Conservation (phyloP, 2,888 invertebrate genomes). For the Taenaris catops region DNA sequence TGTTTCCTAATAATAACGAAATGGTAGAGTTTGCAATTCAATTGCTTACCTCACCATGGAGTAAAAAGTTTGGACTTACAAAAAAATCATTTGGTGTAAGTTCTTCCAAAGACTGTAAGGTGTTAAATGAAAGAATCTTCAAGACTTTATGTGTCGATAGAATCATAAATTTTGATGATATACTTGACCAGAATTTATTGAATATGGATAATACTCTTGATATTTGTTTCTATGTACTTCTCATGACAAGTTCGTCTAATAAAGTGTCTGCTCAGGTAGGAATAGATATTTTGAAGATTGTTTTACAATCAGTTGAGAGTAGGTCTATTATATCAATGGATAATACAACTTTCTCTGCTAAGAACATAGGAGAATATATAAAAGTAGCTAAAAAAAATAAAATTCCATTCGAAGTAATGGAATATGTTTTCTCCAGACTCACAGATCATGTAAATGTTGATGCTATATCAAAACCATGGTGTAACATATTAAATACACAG, state of each 20-base stretch:
- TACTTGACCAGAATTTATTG: conserved; percentile 43
- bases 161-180: conserved; percentile 37
- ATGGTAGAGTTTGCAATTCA: conserved; percentile 44
- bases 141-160: conserved; percentile 47
- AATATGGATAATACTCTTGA: conserved; percentile 49
- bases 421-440: conserved; percentile 72
- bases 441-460: conserved; percentile 63
- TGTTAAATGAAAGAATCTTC: conserved; percentile 46
- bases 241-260: conserved; percentile 63
- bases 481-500: conserved; percentile 57
- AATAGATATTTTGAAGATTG: conserved; percentile 54
- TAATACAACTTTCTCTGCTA: conserved; percentile 42
- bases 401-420: conserved; percentile 78
- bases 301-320: conserved; percentile 57
- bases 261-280: conserved; percentile 50
- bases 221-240: conserved; percentile 56
- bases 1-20: conserved; percentile 74
- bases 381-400: conserved; percentile 53
- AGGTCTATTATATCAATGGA: conserved; percentile 48
- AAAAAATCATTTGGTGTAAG: conserved; percentile 35
- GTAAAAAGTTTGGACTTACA: conserved; percentile 44
- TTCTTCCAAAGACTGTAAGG: conserved; percentile 33
- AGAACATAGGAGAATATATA: conserved; percentile 49
- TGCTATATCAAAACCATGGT: conserved; percentile 55
- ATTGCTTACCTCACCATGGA: conserved; percentile 57